Percentiles rank a stretch among this genome's conserved stretches.
Conservation (phyloP, 2,888 invertebrate genomes). For the Parnassius glacialis region DNA sequence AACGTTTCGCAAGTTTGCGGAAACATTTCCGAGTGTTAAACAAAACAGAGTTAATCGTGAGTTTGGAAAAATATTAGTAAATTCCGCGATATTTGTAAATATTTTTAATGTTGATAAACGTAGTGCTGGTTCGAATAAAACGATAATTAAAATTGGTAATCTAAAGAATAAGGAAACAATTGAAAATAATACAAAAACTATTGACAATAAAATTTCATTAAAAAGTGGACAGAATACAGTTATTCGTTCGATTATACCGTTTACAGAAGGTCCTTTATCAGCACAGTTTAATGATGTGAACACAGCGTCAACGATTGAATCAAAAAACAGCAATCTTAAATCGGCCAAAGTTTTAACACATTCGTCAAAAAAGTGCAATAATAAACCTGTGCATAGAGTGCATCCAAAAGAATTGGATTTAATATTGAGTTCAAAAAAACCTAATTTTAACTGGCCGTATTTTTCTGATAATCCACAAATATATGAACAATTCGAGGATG, state of each 20-base stretch:
- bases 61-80: slow-evolving; percentile 7
- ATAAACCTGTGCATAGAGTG: slow-evolving; percentile 42
- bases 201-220: background rate
- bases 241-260: slow-evolving; percentile 19
- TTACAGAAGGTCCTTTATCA: slow-evolving; percentile 21
- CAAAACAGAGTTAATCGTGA: slow-evolving; percentile 1
- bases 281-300: slow-evolving; percentile 28
- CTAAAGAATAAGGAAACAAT: slow-evolving; percentile 3
- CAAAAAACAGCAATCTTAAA: background rate
- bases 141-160: background rate
- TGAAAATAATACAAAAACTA: background rate
- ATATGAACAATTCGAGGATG: slow-evolving; percentile 48
- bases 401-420: slow-evolving; percentile 1
- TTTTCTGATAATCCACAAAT: slow-evolving; percentile 56
- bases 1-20: slow-evolving; percentile 22
- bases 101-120: slow-evolving; percentile 42
- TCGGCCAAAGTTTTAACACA: background rate
- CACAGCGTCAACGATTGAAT: slow-evolving; percentile 28
- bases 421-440: slow-evolving; percentile 8
- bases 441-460: slow-evolving; percentile 58
- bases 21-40: slow-evolving; percentile 41
- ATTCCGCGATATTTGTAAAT: slow-evolving; percentile 11
- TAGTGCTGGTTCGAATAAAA: slow-evolving; percentile 1
- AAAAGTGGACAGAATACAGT: slow-evolving; percentile 13
- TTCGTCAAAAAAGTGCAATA: slow-evolving; percentile 35